Conservation (phyloP, 1,140 invertebrate species). For the Diorhabda elongata region DNA sequence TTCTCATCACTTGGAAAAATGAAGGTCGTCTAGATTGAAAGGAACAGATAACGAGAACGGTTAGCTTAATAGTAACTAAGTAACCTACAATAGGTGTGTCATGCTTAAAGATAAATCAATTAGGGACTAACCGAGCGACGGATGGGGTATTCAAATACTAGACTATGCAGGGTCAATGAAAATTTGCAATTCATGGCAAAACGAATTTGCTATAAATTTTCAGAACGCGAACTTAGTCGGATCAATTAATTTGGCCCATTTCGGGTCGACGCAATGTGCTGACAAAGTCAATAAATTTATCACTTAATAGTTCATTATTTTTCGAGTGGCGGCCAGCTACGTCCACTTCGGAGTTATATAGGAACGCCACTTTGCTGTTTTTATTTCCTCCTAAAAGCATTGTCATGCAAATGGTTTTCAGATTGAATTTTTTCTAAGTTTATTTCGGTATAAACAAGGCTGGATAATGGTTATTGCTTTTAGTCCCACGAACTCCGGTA, state of each 20-base stretch:
- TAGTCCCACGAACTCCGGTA: constrained; percentile 13
- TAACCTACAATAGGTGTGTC: constrained; percentile 31
- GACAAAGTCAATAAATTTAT: constrained; percentile 8
- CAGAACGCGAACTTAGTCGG: constrained; percentile 15
- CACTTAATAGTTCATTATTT: constrained; percentile 15
- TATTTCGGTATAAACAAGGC: constrained; percentile 17
- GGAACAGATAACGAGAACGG: too few species aligned
- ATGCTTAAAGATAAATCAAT: constrained; percentile 35
- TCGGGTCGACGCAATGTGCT: constrained; percentile 6
- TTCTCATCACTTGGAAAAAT: too few species aligned
- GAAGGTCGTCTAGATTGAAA: too few species aligned
- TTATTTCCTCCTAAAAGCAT: constrained; percentile 19
- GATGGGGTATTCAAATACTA: background rate
- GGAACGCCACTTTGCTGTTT: constrained; percentile 15
- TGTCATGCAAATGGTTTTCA: constrained; percentile 21
- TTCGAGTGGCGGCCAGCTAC: constrained; percentile 5
- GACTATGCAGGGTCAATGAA: background rate
- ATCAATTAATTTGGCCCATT: constrained; percentile 13
- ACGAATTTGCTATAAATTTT: constrained; percentile 14
- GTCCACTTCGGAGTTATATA: constrained; percentile 17
- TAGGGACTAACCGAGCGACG: constrained; percentile 9
- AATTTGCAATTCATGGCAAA: constrained; percentile 2
- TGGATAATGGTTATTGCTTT: constrained; percentile 19
- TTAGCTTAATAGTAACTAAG: too few species aligned
- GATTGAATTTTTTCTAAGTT: constrained; percentile 19